Evolutionary conservation across 2,113 vertebrate genomes (phyloP), one percentile per base, ranked within the genome.

Genomic region (Protomyctophum bolini): DNA sequence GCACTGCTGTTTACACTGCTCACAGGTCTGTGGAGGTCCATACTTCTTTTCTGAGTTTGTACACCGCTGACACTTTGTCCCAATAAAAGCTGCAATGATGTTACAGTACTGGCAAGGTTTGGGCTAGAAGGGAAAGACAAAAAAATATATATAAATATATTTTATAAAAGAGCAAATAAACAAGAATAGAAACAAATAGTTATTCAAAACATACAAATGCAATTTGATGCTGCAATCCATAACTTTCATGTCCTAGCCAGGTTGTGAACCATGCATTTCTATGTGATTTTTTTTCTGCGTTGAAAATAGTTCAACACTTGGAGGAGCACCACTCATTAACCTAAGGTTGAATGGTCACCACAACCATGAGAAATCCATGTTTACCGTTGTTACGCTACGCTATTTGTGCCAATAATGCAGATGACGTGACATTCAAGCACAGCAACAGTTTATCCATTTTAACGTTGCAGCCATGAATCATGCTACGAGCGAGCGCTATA

Each of bases 91-190:
- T 66, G 98, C 98, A 69, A 99, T 99, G 67, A 99, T 98, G 90
- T 99, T 99, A 95, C 98, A 99, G 92, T 99, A 99, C 87, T 99
- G 98, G 88, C 98, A 99, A 70, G 98, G 97, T 83, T 99, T 99
- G 72, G 98, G 98, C 98, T 99, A 89, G 80, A 81, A 83, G 60
- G 61, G 82, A 88, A 41, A 51, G 7, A 68, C 12, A 66, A 6
- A 6, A 51, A 0, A 66, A 63, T 15, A 66, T 21, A 59, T 10
- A 55, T n/a, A 63, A n/a, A 66, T 21, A 59, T 10, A 55, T n/a
- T 21, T 49, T 46, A 33, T n/a, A 0, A 7, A 10, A 64, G 1
- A 6, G 4, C 63, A n/a, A 14, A 9, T 21, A 14, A 2, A 3
- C 8, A 61, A 48, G 8, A 47, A 11, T 12, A 21, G 8, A 33